phyloP scores from a whole-genome alignment of 2,113 vertebrate species.

The Psittacula cyanocephala region DNA sequence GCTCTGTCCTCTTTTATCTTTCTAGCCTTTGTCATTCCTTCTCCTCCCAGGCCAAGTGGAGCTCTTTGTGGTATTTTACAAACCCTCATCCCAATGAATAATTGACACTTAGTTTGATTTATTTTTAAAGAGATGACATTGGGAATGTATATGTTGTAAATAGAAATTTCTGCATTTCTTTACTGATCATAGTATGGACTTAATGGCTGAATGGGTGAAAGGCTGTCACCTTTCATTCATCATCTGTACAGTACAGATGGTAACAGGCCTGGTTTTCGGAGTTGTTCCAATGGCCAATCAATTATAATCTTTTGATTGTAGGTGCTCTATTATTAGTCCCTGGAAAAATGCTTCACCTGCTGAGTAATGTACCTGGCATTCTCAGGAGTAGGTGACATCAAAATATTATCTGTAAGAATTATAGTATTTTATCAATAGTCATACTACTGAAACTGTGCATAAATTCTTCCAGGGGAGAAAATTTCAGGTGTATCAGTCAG shows the following conservation, averaged over 20 bases:
- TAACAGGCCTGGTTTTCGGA: background rate
- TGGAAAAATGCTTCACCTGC: background rate
- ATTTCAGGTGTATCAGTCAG: background rate
- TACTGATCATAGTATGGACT: background rate
- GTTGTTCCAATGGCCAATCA: background rate
- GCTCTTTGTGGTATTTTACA: background rate
- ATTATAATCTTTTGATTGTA: background rate
- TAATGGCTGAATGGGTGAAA: background rate
- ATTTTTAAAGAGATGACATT: background rate
- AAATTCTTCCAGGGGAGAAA: background rate
- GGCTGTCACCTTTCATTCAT: background rate
- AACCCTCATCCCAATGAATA: background rate
- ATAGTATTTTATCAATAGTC: background rate
- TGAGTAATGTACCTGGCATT: background rate
- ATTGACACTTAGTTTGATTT: background rate
- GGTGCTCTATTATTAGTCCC: background rate
- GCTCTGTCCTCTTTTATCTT: background rate
- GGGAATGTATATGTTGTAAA: background rate
- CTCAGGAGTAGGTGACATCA: background rate
- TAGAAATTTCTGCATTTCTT: background rate
- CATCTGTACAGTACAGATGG: background rate
- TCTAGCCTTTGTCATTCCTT: background rate
- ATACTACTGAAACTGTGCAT: background rate
- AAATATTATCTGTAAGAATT: background rate
- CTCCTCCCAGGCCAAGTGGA: background rate